phyloP scores from a whole-genome alignment of 2,113 vertebrate genomes.

The Austrofundulus limnaeus region DNA sequence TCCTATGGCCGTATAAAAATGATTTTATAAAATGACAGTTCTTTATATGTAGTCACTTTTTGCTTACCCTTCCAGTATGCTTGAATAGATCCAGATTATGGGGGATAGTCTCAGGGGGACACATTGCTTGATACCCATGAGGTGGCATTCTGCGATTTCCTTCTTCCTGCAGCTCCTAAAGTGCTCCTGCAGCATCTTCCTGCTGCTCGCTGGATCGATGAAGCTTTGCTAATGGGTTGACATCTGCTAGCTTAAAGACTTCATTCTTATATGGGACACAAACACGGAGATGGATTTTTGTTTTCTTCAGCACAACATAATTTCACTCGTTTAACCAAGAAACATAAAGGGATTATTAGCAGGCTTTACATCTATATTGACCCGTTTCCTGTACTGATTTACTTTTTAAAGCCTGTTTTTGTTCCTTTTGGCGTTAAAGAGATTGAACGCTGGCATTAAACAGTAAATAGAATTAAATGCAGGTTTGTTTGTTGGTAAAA shows the following conservation, averaged over 20 bases:
- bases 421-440: neutral
- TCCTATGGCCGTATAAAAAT: neutral
- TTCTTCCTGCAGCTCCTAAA: conserved; percentile 48
- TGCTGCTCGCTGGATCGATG: conserved; percentile 60
- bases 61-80: conserved; percentile 4
- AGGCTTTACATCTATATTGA: conserved; percentile 12
- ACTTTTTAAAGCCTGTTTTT: neutral
- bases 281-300: conserved; percentile 35
- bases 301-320: conserved; percentile 20
- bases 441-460: neutral
- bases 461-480: neutral
- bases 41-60: neutral
- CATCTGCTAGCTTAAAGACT: conserved; percentile 61
- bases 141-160: conserved; percentile 35
- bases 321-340: conserved; percentile 55
- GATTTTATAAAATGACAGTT: conserved; percentile 3
- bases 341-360: conserved; percentile 17
- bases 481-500: neutral
- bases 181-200: conserved; percentile 53
- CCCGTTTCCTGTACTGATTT: conserved; percentile 30
- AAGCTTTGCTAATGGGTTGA: conserved; percentile 65
- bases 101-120: conserved; percentile 33
- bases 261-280: conserved; percentile 28
- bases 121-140: conserved; percentile 21
- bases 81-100: conserved; percentile 36